Evolutionary conservation across 2,113 vertebrate species (phyloP).

Genomic region (Corydoras maculifer): DNA sequence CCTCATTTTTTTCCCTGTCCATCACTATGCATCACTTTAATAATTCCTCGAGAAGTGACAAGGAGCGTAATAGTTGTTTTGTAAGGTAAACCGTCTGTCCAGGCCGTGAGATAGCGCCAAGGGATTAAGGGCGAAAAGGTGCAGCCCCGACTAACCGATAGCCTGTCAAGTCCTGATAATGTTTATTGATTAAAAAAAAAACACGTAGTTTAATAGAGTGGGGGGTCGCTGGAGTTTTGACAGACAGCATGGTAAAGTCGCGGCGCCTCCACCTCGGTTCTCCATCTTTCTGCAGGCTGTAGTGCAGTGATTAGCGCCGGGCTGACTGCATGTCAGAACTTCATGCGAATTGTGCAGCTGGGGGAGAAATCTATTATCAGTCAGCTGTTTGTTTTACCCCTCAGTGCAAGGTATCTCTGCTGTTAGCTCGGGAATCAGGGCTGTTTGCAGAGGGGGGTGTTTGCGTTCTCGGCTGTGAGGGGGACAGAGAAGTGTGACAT

Average conservation of each 20-base stretch:
- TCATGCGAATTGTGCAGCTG: not conserved
- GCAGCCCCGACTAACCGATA: slow-evolving; percentile 60
- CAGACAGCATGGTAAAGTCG: slow-evolving; percentile 35
- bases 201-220: slow-evolving; percentile 66
- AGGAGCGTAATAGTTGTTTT: slow-evolving; percentile 39
- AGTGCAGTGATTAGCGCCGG: no score
- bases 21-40: slow-evolving; percentile 38
- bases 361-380: slow-evolving; percentile 48
- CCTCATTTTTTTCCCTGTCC: not conserved
- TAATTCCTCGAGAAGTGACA: slow-evolving; percentile 24
- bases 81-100: slow-evolving; percentile 44
- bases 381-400: slow-evolving; percentile 53
- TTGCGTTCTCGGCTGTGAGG: slow-evolving; percentile 37
- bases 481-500: slow-evolving; percentile 33
- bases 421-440: slow-evolving; percentile 53
- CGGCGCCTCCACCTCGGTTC: not conserved
- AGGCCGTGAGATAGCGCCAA: slow-evolving; percentile 51
- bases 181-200: slow-evolving; percentile 69
- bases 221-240: slow-evolving; percentile 44
- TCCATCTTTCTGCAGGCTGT: not conserved
- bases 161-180: slow-evolving; percentile 69
- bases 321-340: no score
- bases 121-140: slow-evolving; percentile 55
- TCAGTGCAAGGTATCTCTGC: slow-evolving; percentile 48
- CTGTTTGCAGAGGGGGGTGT: slow-evolving; percentile 54